Conservation (phyloP, 2,797 vertebrate genomes). For the Agapornis canus region DNA sequence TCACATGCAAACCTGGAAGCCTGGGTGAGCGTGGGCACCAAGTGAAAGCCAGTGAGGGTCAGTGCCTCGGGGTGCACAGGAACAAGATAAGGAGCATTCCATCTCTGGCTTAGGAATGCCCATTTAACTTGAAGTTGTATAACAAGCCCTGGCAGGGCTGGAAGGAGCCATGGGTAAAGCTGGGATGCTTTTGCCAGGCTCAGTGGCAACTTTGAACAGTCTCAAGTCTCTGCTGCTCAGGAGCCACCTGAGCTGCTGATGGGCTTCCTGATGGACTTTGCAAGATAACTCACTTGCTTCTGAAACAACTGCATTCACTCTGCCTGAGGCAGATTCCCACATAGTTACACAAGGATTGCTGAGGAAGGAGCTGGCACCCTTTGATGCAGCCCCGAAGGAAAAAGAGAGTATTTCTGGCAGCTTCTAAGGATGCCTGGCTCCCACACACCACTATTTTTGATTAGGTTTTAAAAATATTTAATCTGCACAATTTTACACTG, state of each 20-base stretch:
- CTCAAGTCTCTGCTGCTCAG: not conserved
- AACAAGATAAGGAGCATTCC: not conserved
- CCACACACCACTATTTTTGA: not conserved
- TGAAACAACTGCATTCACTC: not conserved
- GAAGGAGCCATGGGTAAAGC: accelerated
- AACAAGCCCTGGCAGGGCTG: not conserved
- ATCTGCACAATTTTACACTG: not conserved
- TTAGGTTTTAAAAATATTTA: conserved; percentile 12
- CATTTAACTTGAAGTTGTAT: not conserved
- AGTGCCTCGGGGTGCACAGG: not conserved
- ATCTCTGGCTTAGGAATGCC: not conserved
- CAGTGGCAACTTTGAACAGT: accelerated
- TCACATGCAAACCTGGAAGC: not conserved
- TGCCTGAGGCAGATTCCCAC: not conserved
- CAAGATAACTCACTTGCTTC: accelerated
- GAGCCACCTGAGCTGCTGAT: not conserved
- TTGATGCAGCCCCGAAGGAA: conserved; percentile 1
- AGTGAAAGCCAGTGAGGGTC: not conserved
- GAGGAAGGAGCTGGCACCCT: conserved; percentile 18
- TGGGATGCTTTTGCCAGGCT: not conserved
- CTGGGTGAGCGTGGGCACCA: not conserved
- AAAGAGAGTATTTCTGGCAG: conserved; percentile 1
- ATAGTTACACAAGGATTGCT: not conserved
- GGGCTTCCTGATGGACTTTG: not conserved
- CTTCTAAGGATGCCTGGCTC: conserved; percentile 24